Conservation (phyloP, 2,113 vertebrate species). For the Prolemur simus region DNA sequence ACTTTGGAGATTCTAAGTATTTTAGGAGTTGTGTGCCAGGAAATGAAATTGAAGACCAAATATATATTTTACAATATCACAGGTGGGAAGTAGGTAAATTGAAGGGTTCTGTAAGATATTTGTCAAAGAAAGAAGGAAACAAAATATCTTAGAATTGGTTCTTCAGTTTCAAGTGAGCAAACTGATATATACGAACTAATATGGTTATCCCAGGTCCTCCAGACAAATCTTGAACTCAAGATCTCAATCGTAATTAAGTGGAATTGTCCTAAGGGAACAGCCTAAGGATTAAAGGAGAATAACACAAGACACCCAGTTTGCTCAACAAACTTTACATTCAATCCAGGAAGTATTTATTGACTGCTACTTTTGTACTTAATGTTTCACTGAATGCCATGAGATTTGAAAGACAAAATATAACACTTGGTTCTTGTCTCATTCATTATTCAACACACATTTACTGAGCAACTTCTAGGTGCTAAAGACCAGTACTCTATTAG, state of each 20-base stretch:
- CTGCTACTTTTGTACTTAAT: neutral
- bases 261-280: neutral
- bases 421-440: neutral
- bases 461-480: neutral
- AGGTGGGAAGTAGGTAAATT: neutral
- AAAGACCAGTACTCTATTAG: neutral
- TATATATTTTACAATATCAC: neutral
- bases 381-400: neutral
- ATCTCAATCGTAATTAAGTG: neutral
- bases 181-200: neutral
- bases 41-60: neutral
- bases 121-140: neutral
- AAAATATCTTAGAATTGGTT: neutral
- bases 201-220: neutral
- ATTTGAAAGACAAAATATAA: neutral
- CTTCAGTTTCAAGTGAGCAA: constrained; percentile 19
- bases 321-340: neutral
- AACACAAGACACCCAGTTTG: neutral
- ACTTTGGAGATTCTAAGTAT: neutral
- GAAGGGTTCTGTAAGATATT: neutral
- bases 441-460: neutral
- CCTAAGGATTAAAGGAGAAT: neutral
- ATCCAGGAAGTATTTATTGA: neutral
- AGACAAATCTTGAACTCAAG: neutral
- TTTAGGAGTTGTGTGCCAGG: neutral